These are phyloP conservation scores for Pitta sordida DNA, from an alignment of 2,113 vertebrate species.

Conservation along the genomic window DNA sequence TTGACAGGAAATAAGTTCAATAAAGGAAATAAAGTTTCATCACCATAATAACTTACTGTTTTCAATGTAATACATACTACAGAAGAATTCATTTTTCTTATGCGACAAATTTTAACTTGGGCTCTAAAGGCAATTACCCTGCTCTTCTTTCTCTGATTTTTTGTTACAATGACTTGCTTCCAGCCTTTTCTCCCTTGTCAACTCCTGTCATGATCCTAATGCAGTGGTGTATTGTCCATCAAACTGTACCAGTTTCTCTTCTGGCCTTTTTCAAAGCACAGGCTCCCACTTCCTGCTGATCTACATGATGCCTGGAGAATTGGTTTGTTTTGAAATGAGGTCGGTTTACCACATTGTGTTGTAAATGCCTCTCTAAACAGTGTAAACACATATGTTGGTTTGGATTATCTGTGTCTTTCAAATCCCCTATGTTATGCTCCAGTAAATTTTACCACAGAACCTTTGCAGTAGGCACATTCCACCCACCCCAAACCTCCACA, in stretches of 20 bases:
- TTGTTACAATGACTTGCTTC: background rate
- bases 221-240: background rate
- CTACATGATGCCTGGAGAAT: background rate
- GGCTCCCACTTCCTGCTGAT: background rate
- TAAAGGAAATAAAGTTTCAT: background rate
- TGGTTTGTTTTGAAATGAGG: background rate
- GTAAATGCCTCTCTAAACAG: background rate
- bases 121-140: background rate
- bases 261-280: background rate
- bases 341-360: background rate
- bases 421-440: background rate
- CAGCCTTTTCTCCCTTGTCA: background rate
- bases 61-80: background rate
- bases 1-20: background rate
- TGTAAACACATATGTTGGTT: background rate
- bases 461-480: background rate
- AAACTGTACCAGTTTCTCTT: background rate
- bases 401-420: background rate
- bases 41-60: background rate
- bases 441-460: conserved; percentile 16
- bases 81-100: background rate
- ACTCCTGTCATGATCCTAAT: background rate
- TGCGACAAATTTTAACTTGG: background rate
- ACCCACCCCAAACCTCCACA: background rate
- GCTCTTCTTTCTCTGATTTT: background rate